These are phyloP conservation scores for Drosophila nr. perissopoda DNA, from an alignment of 2,888 invertebrate genomes.

Conservation along the genomic window DNA sequence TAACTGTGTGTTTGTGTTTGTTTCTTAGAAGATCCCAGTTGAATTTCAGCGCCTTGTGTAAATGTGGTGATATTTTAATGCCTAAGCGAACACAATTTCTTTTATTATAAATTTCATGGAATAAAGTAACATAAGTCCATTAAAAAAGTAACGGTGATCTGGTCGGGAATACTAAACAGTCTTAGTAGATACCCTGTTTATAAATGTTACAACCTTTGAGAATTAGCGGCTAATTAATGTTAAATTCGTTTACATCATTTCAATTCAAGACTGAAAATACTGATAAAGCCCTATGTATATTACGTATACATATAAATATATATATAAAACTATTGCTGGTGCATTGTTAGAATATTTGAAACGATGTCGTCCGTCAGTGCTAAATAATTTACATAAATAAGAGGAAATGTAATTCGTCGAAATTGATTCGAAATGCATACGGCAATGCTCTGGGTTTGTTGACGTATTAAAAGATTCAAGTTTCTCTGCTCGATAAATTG, in stretches of 20 bases:
- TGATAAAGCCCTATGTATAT: not conserved
- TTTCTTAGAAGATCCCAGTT: constrained; percentile 31
- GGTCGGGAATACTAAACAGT: not conserved
- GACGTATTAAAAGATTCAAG: constrained; percentile 29
- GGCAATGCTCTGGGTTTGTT: constrained; percentile 25
- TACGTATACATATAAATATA: not conserved
- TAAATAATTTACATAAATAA: constrained; percentile 25
- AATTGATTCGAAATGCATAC: constrained; percentile 27
- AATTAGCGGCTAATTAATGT: not conserved
- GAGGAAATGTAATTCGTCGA: constrained; percentile 18
- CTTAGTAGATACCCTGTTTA: not conserved
- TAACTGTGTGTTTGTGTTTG: not conserved
- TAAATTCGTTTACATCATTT: not conserved
- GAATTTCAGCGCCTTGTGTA: constrained; percentile 27
- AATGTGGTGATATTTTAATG: constrained; percentile 23
- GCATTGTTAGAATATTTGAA: constrained; percentile 8
- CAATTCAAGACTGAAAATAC: not conserved
- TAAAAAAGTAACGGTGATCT: not conserved
- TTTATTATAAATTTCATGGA: constrained; percentile 42
- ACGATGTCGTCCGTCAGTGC: not conserved
- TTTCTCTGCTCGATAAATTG: constrained; percentile 24
- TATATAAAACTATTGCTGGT: not conserved
- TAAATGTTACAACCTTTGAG: not conserved
- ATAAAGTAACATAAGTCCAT: constrained; percentile 12
- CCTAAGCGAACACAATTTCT: constrained; percentile 1